These are phyloP conservation scores for Acrocera orbiculus DNA, from an alignment of 2,888 invertebrate genomes.

Conservation along the genomic window DNA sequence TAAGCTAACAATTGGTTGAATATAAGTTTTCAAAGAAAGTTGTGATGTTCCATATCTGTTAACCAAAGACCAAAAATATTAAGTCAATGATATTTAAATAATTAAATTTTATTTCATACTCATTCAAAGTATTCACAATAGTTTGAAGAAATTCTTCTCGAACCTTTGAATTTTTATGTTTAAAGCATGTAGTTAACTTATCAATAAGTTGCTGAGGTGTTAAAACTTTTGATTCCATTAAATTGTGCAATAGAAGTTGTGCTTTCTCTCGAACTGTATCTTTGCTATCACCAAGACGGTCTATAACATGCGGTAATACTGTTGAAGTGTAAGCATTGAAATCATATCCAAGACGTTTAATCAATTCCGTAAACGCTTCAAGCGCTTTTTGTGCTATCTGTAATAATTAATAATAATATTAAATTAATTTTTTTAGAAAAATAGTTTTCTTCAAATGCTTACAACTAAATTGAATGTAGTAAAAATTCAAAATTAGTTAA, in stretches of 20 bases:
- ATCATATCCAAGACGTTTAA: constrained; percentile 71
- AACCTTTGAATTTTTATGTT: constrained; percentile 85
- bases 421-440: not conserved
- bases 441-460: too few species aligned
- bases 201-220: constrained; percentile 54
- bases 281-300: constrained; percentile 49
- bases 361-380: constrained; percentile 69
- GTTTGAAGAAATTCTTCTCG: constrained; percentile 74
- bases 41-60: constrained; percentile 76
- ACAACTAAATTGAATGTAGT: too few species aligned
- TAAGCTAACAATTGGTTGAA: constrained; percentile 65
- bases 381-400: constrained; percentile 85
- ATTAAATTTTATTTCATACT: constrained; percentile 38
- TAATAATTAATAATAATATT: constrained; percentile 21
- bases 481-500: too few species aligned
- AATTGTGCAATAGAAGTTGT: constrained; percentile 49
- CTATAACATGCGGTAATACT: constrained; percentile 65
- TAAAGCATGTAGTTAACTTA: constrained; percentile 46
- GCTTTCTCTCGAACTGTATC: constrained; percentile 55
- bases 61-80: too few species aligned
- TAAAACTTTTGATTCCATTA: constrained; percentile 54
- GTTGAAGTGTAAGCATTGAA: constrained; percentile 74
- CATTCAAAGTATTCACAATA: constrained; percentile 63
- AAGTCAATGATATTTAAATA: not conserved
- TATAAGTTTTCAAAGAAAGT: constrained; percentile 61